phyloP scores from a whole-genome alignment of 2,888 invertebrate genomes.

The Epinotia demarniana region DNA sequence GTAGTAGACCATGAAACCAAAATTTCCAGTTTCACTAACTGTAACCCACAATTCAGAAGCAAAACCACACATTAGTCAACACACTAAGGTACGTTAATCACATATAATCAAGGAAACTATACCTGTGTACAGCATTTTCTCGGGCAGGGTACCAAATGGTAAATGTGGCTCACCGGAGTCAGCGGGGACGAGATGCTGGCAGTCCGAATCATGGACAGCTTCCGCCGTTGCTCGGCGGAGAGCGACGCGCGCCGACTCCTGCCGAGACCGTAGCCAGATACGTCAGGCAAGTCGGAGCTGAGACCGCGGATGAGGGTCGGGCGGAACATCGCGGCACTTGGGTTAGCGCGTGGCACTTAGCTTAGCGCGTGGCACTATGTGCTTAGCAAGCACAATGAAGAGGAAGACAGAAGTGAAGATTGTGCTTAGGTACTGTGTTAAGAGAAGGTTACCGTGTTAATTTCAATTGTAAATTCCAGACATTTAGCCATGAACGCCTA shows the following conservation, averaged over 20 bases:
- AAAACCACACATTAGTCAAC: slow-evolving; percentile 25
- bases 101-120: slow-evolving; percentile 52
- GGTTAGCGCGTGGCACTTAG: slow-evolving; percentile 10
- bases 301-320: slow-evolving; percentile 71
- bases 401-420: neutral
- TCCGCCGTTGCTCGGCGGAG: slow-evolving; percentile 75
- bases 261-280: slow-evolving; percentile 70
- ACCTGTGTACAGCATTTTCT: slow-evolving; percentile 83
- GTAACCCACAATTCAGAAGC: neutral
- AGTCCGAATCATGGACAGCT: slow-evolving; percentile 73
- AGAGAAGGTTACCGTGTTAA: neutral
- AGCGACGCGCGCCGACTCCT: slow-evolving; percentile 80
- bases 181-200: slow-evolving; percentile 73
- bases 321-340: slow-evolving; percentile 67
- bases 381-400: neutral
- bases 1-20: neutral
- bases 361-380: slow-evolving; percentile 6
- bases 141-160: slow-evolving; percentile 83
- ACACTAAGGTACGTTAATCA: slow-evolving; percentile 42
- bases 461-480: too few relatives aligned
- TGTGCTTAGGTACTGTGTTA: slow-evolving; percentile 6
- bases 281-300: slow-evolving; percentile 71
- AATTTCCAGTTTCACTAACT: too few relatives aligned
- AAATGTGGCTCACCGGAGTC: slow-evolving; percentile 84
- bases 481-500: slow-evolving; percentile 58